phyloP scores from a whole-genome alignment of 1,140 invertebrate genomes.

The Elymnias hypermnestra region DNA sequence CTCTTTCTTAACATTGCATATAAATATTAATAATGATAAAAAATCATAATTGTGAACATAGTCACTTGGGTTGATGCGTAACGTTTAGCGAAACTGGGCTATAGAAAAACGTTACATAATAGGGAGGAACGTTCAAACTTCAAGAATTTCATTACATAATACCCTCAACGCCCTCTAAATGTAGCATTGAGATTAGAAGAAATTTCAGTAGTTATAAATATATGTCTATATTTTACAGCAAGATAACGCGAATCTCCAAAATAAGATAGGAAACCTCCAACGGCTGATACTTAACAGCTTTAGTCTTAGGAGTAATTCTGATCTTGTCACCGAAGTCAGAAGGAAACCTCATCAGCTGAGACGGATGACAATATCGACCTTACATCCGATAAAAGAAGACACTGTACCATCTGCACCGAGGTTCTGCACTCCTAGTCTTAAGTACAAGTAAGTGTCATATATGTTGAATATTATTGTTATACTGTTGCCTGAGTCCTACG shows the following conservation, averaged over 20 bases:
- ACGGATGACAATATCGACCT: conserved; percentile 49
- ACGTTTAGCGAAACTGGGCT: no score
- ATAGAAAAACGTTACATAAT: no score
- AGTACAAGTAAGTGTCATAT: conserved; percentile 51
- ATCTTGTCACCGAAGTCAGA: conserved; percentile 31
- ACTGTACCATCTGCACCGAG: conserved; percentile 27
- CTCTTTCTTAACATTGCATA: no score
- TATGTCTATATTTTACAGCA: conserved; percentile 36
- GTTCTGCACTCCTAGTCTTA: conserved; percentile 54
- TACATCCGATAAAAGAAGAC: conserved; percentile 46
- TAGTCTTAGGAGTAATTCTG: conserved; percentile 30
- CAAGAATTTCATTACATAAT: no score
- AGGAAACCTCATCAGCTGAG: conserved; percentile 44
- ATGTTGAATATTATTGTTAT: background rate
- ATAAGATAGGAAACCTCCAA: conserved; percentile 48
- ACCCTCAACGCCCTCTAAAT: no score
- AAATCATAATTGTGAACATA: no score
- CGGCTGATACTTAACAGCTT: conserved; percentile 60
- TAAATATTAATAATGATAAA: no score
- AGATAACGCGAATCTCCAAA: conserved; percentile 57
- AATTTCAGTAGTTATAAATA: no score
- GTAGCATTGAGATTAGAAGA: no score
- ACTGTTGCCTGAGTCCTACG: no score
- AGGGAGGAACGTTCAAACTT: no score
- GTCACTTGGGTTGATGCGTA: no score